Conservation (phyloP, 2,797 vertebrate species). For the Sardinella longiceps region DNA sequence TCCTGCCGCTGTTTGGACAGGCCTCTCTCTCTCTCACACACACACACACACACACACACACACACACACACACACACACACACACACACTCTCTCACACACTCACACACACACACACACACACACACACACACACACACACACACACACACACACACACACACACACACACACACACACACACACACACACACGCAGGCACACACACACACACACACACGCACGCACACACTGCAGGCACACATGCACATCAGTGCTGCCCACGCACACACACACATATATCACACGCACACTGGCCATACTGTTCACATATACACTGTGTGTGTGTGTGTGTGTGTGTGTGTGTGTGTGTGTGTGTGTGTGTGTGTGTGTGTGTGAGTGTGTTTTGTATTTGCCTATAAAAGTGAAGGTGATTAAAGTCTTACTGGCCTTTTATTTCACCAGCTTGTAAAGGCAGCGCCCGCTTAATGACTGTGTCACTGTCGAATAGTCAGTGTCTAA, state of each 20-base stretch:
- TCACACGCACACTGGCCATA: not conserved
- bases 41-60: not conserved
- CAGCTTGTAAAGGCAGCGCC: no score
- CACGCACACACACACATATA: not conserved
- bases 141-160: not conserved
- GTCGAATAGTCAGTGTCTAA: no score
- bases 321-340: not conserved
- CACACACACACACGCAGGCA: not conserved
- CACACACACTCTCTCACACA: not conserved
- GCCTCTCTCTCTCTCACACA: not conserved
- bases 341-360: not conserved
- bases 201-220: not conserved
- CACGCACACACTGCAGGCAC: no score
- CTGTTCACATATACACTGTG: not conserved
- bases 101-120: not conserved
- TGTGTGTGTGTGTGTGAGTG: not conserved
- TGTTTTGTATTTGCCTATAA: not conserved
- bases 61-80: not conserved
- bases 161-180: conserved; percentile 10
- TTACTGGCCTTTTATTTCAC: no score
- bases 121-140: not conserved
- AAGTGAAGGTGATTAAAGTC: no score
- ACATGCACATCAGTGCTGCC: no score
- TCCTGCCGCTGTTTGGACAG: no score
- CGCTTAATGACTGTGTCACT: no score